Base-by-base conservation (phyloP, 2,888 invertebrate species). In the Cephalotes varians region DNA sequence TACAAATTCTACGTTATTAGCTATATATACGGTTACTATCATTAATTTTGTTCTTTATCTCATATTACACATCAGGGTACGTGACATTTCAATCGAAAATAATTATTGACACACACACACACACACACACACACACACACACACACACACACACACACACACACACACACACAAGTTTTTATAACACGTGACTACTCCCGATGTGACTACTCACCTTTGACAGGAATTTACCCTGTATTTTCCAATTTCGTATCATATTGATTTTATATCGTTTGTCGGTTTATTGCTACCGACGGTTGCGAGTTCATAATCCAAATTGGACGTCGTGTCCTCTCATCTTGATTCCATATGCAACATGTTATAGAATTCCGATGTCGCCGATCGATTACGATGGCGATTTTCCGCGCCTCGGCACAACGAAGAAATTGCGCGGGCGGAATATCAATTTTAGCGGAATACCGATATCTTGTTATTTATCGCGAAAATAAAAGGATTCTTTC, bases 271-370 rank as follows among this genome's bases (percentile, higher is more conserved):
- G 69, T 67, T 64, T 37, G 64, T 37, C 28, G 5, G 51, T 67
- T 71, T 58, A 71, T 56, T 47, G 56, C 77, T 34, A 51, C 21
- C 71, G 71, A 79, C 56, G 77, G 44, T 34, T 69, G 56, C 44
- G 69, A 69, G 77, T 71, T 71, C n/a, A 71, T 79, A 79, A 79
- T 79, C 69, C 34, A 79, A 79, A 79, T 79, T 79, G 77, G 56
- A 79, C 56, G 54, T 47, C 67, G 71, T 12, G 21, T 79, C 25
- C 69, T 54, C 76, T 69, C 69, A 44, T 69, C 71, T 58, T 58
- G 56, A 69, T 71, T 56, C 25, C 69, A 34, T 71, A 79, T 58
- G 56, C 71, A 71, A 71, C 71, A 7, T 60, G 58, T 67, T 58
- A 82, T 58, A 81, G 28, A 82, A 81, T 58, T 67, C 37, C 82